phyloP scores from a whole-genome alignment of 2,888 invertebrate genomes.

The Brachyopa scutellaris region DNA sequence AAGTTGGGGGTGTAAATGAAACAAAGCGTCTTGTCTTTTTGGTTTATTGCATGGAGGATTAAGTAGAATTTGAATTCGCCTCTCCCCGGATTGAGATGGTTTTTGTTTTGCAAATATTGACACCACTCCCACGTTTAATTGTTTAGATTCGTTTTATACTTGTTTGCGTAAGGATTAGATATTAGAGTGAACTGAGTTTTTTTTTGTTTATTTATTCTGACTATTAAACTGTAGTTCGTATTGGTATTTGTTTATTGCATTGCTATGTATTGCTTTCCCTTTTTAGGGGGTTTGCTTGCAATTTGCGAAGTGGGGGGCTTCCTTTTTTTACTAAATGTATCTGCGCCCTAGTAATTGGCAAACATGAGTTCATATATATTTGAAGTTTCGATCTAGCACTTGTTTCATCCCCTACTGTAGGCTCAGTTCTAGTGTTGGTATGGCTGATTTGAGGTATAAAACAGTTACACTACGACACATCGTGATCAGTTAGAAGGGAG shows the following conservation, averaged over 20 bases:
- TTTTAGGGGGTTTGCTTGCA: slow-evolving; percentile 24
- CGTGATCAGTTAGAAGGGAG: slow-evolving; percentile 64
- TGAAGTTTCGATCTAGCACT: slow-evolving; percentile 26
- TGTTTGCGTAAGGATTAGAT: slow-evolving; percentile 55
- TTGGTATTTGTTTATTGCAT: slow-evolving; percentile 34
- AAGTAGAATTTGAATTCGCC: slow-evolving; percentile 43
- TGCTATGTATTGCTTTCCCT: background rate
- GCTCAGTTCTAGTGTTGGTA: slow-evolving; percentile 30
- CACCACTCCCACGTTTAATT: slow-evolving; percentile 62
- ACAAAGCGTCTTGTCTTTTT: slow-evolving; percentile 29
- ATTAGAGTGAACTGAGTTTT: slow-evolving; percentile 27
- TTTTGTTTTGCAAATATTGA: slow-evolving; percentile 63
- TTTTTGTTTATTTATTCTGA: slow-evolving; percentile 33
- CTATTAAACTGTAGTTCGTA: slow-evolving; percentile 31
- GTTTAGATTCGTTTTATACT: slow-evolving; percentile 43
- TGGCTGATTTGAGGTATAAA: slow-evolving; percentile 53
- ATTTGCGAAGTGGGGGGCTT: slow-evolving; percentile 7
- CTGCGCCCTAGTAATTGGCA: slow-evolving; percentile 23
- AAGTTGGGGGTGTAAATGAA: slow-evolving; percentile 57
- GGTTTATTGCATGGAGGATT: slow-evolving; percentile 48
- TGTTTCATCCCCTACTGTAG: slow-evolving; percentile 39
- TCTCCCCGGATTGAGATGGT: slow-evolving; percentile 43
- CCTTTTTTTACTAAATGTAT: background rate
- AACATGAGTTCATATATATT: background rate
- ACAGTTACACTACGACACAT: slow-evolving; percentile 43